These are phyloP conservation scores for Rhopalosiphum padi DNA, from an alignment of 1,140 invertebrate species.

Conservation along the genomic window DNA sequence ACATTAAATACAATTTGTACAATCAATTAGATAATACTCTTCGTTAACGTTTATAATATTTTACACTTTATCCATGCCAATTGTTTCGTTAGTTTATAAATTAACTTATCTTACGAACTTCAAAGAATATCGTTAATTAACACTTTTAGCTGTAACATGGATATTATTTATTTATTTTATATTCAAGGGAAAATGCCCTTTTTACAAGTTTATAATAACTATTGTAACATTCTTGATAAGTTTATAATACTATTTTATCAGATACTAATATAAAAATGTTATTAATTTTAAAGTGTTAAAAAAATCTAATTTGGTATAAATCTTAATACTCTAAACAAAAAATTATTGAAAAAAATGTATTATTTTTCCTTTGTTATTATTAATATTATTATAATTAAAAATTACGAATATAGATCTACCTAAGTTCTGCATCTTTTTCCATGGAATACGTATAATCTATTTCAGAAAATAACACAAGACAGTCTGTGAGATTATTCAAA, in stretches of 20 bases:
- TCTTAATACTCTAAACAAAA: neutral
- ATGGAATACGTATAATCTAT: neutral
- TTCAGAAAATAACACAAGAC: neutral
- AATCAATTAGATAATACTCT: too few relatives aligned
- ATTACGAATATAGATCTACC: neutral
- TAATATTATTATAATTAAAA: neutral
- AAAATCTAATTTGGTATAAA: neutral
- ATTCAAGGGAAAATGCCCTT: too few relatives aligned
- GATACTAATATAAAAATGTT: too few relatives aligned
- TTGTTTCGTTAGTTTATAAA: neutral
- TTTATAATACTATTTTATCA: too few relatives aligned
- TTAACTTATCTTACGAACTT: neutral
- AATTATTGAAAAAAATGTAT: neutral
- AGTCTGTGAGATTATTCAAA: neutral
- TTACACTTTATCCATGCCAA: neutral
- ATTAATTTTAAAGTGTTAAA: constrained; percentile 4
- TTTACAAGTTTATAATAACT: too few relatives aligned
- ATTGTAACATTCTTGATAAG: too few relatives aligned
- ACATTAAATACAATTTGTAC: too few relatives aligned
- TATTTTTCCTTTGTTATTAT: neutral
- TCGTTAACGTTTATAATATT: too few relatives aligned
- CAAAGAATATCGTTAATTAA: neutral
- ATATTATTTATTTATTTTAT: too few relatives aligned
- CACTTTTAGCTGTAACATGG: neutral
- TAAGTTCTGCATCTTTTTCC: neutral